Percentiles rank a stretch among this genome's conserved stretches.
phyloP scores from a whole-genome alignment of 2,797 vertebrate species.

The Gymnoscopelus braueri region DNA sequence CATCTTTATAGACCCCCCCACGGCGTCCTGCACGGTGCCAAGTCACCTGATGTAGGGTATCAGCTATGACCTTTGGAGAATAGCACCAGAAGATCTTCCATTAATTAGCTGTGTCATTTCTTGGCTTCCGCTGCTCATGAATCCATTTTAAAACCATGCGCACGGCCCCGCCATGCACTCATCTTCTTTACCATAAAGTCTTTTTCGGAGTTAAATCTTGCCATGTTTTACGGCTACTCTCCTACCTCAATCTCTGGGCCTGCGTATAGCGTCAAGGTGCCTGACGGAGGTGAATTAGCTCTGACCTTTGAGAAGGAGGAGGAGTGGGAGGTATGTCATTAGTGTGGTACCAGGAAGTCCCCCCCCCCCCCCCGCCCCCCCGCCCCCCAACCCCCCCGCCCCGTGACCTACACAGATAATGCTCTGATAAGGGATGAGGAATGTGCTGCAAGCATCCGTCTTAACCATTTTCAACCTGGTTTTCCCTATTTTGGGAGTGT shows the following conservation, averaged over 20 bases:
- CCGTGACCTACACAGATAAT: slow-evolving; percentile 59
- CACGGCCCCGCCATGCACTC: background rate
- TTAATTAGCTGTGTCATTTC: slow-evolving; percentile 39
- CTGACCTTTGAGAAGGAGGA: slow-evolving; percentile 65
- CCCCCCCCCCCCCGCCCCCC: slow-evolving; percentile 26
- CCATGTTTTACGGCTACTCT: slow-evolving; percentile 19
- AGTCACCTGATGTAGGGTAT: slow-evolving; percentile 19
- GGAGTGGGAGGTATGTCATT: slow-evolving; percentile 64
- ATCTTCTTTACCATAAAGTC: slow-evolving; percentile 19
- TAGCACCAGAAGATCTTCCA: slow-evolving; percentile 22
- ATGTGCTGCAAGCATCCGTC: slow-evolving; percentile 33
- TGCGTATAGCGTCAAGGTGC: slow-evolving; percentile 41
- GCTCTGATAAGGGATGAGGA: slow-evolving; percentile 65
- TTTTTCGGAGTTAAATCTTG: slow-evolving; percentile 44
- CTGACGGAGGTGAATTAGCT: slow-evolving; percentile 62
- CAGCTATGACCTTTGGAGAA: slow-evolving; percentile 44
- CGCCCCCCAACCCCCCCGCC: slow-evolving; percentile 27
- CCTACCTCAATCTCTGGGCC: slow-evolving; percentile 20
- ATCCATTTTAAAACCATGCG: slow-evolving; percentile 20
- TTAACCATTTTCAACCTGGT: too few species aligned
- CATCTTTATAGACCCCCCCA: too few species aligned
- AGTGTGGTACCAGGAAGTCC: slow-evolving; percentile 65
- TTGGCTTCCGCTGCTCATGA: slow-evolving; percentile 30
- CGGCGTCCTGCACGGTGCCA: background rate
- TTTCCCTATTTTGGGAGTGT: too few species aligned